Percentiles rank a stretch among this genome's conserved stretches.
These are phyloP conservation scores for Schizopygopsis malacanthus DNA, from an alignment of 2,797 vertebrate species.

Conservation along the genomic window DNA sequence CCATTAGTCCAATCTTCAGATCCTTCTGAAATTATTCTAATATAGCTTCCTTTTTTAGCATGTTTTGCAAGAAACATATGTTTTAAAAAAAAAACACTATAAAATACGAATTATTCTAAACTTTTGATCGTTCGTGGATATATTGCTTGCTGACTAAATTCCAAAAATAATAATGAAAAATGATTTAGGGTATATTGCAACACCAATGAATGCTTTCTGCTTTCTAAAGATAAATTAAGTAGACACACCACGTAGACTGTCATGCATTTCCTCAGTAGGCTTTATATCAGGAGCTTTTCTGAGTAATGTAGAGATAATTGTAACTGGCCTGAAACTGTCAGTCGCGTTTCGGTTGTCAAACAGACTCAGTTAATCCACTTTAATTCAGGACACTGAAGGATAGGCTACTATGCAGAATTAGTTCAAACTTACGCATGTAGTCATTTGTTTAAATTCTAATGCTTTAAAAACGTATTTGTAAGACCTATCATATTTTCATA, in stretches of 20 bases:
- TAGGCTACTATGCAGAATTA: background rate
- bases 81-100: background rate
- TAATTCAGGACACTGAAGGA: background rate
- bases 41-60: background rate
- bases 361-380: background rate
- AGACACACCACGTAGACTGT: background rate
- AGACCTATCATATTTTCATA: background rate
- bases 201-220: background rate
- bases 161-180: background rate
- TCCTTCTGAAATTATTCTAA: background rate
- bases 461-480: background rate
- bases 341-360: conserved; percentile 4
- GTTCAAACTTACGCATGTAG: background rate
- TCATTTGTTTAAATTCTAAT: background rate
- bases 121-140: background rate
- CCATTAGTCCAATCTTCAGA: background rate
- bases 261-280: background rate
- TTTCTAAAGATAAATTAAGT: background rate
- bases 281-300: conserved; percentile 6
- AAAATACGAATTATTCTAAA: background rate
- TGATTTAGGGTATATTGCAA: background rate
- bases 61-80: background rate
- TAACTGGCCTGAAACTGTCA: conserved; percentile 34
- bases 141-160: background rate
- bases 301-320: conserved; percentile 6